phyloP scores from a whole-genome alignment of 2,797 vertebrate genomes.

The Scolopax rusticola region DNA sequence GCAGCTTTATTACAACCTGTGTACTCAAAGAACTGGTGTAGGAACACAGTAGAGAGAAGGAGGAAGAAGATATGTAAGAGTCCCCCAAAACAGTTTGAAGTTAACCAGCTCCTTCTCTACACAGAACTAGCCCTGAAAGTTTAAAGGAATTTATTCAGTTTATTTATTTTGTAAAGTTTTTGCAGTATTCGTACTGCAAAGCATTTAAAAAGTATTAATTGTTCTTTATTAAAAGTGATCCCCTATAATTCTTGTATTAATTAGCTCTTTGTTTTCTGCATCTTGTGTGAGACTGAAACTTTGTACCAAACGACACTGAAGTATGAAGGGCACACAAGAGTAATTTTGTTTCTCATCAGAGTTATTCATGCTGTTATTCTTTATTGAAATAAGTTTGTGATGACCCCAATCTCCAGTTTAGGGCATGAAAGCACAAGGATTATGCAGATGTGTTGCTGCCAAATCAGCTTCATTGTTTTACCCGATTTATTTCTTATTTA shows the following conservation, averaged over 20 bases:
- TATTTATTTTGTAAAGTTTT: background rate
- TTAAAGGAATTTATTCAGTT: background rate
- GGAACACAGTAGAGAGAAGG: background rate
- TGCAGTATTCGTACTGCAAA: background rate
- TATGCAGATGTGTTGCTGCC: background rate
- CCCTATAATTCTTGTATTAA: background rate
- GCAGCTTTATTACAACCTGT: background rate
- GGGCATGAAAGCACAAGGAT: background rate
- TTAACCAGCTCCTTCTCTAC: background rate
- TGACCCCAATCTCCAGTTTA: background rate
- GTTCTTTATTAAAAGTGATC: background rate
- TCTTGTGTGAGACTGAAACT: background rate
- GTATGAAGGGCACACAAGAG: background rate
- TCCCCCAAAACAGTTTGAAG: background rate
- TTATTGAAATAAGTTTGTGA: background rate
- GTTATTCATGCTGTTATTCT: background rate
- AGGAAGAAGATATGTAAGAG: background rate
- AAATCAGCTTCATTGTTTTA: background rate
- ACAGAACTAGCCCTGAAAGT: background rate
- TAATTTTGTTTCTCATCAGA: background rate
- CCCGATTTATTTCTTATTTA: background rate
- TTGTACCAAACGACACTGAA: background rate
- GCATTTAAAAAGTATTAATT: background rate
- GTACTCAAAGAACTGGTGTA: background rate
- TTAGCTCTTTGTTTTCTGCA: background rate